Evolutionary conservation across 1,140 invertebrate species (phyloP), one percentile per base, ranked within the genome.

Genomic region (Myzus persicae): DNA sequence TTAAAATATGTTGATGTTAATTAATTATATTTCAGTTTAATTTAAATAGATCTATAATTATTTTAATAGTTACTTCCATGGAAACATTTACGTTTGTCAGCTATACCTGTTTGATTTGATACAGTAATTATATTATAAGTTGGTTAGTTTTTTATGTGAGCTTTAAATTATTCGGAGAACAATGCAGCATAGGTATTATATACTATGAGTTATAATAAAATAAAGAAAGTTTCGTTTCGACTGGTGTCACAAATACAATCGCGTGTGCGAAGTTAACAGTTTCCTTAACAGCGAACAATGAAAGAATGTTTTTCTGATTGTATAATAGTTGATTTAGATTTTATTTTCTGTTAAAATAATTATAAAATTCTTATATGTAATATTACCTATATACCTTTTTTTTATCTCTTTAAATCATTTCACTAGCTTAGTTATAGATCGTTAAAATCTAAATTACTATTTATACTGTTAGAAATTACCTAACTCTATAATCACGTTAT

Each of bases 191-290:
- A 51, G 22, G 48, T 90, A 67, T 31, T 90, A 59, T 59, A n/a
- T 90, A 59, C 67, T 90, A 59, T 67, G 89, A 90, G 51, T 67
- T 90, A 67, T 90, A 42, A 93, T 54, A 85, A 93, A 93, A 84
- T 84, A 82, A 93, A 93, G 76, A 93, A 84, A 84, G 76, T 93
- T 93, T 82, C 91, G 91, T 93, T 93, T 93, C 91, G 91, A 85
- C 46, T 82, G 54, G 91, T 93, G 91, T 93, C 91, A 93, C 91
- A 93, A 93, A 93, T 48, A 93, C 91, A 93, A 93, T 93, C 36
- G 91, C 5, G 20, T 85, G 1, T 42, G 26, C 7, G 40, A 92
- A 81, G 91, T 84, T 93, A 93, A 93, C 91, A 93, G 38, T 93
- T 93, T 84, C 36, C 46, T 93, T 85, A 93, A 93, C 76, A 81